Conservation (phyloP, 2,113 vertebrate genomes). For the Myotis lucifugus region DNA sequence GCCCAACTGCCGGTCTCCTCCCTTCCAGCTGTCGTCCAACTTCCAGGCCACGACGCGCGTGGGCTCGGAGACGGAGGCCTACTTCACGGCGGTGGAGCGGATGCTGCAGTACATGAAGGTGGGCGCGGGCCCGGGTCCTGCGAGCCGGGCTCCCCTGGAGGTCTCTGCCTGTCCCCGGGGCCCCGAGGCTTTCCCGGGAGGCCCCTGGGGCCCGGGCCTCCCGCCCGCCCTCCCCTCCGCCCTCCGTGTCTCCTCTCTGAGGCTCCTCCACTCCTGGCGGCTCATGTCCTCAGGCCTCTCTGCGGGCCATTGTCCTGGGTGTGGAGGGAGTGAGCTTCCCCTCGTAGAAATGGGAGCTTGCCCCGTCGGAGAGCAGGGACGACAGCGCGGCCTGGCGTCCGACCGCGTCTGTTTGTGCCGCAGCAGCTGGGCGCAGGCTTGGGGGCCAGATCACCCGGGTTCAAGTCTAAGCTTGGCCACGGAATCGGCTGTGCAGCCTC, state of each 20-base stretch:
- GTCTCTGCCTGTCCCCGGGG: not conserved
- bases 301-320: not conserved
- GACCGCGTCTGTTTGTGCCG: not conserved
- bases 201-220: no score
- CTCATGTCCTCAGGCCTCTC: not conserved
- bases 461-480: not conserved
- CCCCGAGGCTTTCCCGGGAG: not conserved
- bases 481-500: not conserved
- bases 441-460: not conserved
- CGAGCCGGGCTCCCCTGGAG: not conserved
- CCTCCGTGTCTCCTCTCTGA: not conserved
- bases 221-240: fast-evolving
- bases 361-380: not conserved
- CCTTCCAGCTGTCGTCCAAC: constrained; percentile 80
- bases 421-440: not conserved
- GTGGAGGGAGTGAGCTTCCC: not conserved
- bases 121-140: not conserved
- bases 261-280: not conserved
- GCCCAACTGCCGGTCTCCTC: not conserved
- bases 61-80: constrained; percentile 83
- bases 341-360: not conserved
- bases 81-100: constrained; percentile 86
- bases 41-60: constrained; percentile 81
- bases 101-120: constrained; percentile 85
- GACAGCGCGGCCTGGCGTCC: no score